Base-by-base conservation (phyloP, 1,140 invertebrate genomes). In the Drosophila teissieri region DNA sequence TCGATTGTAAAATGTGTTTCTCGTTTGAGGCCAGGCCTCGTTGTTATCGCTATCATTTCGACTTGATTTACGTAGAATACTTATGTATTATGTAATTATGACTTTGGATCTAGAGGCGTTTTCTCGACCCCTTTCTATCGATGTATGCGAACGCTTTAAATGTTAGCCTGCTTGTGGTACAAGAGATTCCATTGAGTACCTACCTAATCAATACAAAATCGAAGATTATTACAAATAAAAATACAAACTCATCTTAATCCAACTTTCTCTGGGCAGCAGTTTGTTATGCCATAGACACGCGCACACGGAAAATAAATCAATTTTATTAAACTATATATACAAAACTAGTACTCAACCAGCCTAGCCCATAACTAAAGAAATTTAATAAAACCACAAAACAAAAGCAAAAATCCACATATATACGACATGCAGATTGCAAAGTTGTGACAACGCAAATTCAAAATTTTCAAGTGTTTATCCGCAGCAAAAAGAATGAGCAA, bases 81-180 rank as follows among this genome's bases (percentile, higher is more conserved):
- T 22, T 37, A 37, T 2, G n/a, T n/a, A n/a, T n/a, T n/a, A n/a
- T n/a, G n/a, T n/a, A n/a, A n/a, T 4, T 14, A 4, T 31, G 31
- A 40, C 2, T 39, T 34, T 60, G 39, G 31, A 34, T 22, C 61
- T 61, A 57, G 31, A 49, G 27, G 45, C 31, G 31, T 31, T 31
- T 46, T 60, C 40, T 45, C 19, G 65, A 67, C 24, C 62, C 68
- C 60, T 68, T 42, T 78, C 52, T 73, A 65, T 84, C 48, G 36
- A 82, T 86, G 65, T 89, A 74, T 73, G 76, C 84, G 65, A 75
- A 86, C 68, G 84, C 84, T 88, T 88, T 88, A 80, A 89, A 84
- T 88, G 84, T 88, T 89, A 89, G 80, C 84, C 84, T 89, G 84
- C 84, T 89, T 89, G 78, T 70, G 84, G 84, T 89, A 89, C 84